phyloP scores from a whole-genome alignment of 2,797 vertebrate species.

The Catostomus latipinnis region DNA sequence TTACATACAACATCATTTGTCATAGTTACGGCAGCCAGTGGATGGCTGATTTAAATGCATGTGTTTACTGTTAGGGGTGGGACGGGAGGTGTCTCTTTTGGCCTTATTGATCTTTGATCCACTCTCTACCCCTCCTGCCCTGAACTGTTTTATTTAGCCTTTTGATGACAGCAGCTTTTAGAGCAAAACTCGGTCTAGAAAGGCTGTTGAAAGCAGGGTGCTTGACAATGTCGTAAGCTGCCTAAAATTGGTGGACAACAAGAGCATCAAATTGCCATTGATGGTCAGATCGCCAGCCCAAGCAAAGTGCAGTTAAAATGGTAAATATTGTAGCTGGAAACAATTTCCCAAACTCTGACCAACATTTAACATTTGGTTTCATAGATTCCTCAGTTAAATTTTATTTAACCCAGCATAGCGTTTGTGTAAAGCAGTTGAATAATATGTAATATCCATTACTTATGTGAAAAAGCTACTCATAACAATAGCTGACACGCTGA shows the following conservation, averaged over 20 bases:
- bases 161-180: conserved; percentile 25
- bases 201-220: conserved; percentile 21
- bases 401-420: too few relatives aligned
- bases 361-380: too few relatives aligned
- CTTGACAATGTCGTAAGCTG: neutral
- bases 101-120: conserved; percentile 78
- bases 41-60: conserved; percentile 98
- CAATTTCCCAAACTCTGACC: too few relatives aligned
- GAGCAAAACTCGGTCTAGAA: conserved; percentile 17
- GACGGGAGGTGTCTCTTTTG: conserved; percentile 72
- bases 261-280: neutral
- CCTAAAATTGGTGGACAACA: neutral
- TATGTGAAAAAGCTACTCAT: too few relatives aligned
- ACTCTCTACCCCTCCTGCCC: conserved; percentile 46
- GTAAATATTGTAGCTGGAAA: neutral
- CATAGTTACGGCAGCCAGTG: conserved; percentile 94
- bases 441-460: too few relatives aligned
- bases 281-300: neutral
- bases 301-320: neutral
- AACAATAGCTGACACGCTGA: too few relatives aligned
- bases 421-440: too few relatives aligned
- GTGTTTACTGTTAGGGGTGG: conserved; percentile 93
- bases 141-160: conserved; percentile 48
- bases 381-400: too few relatives aligned
- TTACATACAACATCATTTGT: conserved; percentile 99